Conservation (phyloP, 2,113 vertebrate species). For the Lipophrys pholis region DNA sequence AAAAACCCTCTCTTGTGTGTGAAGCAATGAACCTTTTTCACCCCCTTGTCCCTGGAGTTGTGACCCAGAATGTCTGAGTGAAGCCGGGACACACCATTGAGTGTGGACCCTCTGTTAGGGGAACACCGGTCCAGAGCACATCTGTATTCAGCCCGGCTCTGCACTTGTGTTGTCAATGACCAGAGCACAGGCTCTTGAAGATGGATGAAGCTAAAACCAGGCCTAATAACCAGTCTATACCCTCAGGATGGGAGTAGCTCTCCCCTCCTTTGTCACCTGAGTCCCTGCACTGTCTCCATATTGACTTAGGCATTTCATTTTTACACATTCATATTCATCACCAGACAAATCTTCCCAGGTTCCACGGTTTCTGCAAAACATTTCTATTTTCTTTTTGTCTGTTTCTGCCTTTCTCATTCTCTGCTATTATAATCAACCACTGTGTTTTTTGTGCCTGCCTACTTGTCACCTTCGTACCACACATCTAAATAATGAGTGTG, state of each 20-base stretch:
- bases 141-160: constrained; percentile 70
- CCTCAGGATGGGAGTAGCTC: constrained; percentile 58
- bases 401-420: constrained; percentile 24
- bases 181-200: constrained; percentile 64
- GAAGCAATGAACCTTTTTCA: constrained; percentile 48
- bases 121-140: constrained; percentile 66
- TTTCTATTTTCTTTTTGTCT: background rate
- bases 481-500: constrained; percentile 39
- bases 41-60: constrained; percentile 45
- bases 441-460: background rate
- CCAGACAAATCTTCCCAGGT: constrained; percentile 38
- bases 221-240: constrained; percentile 76
- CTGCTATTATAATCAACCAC: constrained; percentile 28
- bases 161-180: constrained; percentile 70
- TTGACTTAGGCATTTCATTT: constrained; percentile 77
- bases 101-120: constrained; percentile 65
- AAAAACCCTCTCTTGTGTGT: background rate
- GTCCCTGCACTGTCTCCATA: constrained; percentile 63
- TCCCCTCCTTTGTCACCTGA: constrained; percentile 69
- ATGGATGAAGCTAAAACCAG: constrained; percentile 72
- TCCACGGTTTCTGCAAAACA: constrained; percentile 20
- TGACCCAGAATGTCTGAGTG: constrained; percentile 62
- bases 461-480: background rate
- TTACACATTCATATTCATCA: constrained; percentile 71
- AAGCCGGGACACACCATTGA: constrained; percentile 35